Percentiles rank a stretch among this genome's conserved stretches.
Conservation (phyloP, 2,888 invertebrate species). For the Eupithecia pulchellata region DNA sequence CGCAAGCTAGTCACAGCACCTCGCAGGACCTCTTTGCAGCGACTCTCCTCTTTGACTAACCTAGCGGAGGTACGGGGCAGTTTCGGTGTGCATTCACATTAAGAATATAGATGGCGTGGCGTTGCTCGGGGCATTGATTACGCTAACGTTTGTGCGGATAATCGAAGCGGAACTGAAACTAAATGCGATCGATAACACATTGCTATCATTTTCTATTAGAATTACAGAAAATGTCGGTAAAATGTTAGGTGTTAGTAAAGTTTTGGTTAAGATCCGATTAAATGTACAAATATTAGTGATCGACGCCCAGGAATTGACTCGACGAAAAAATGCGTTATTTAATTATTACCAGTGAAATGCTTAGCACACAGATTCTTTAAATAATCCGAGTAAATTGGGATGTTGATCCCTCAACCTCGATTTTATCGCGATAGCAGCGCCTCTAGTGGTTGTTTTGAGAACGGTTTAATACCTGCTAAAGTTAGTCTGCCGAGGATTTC, state of each 20-base stretch:
- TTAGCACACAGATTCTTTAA: neutral
- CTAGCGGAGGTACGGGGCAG: constrained; percentile 80
- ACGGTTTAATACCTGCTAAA: neutral
- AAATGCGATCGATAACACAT: neutral
- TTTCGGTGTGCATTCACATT: constrained; percentile 68
- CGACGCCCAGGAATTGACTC: neutral
- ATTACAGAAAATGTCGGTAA: neutral
- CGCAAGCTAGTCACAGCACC: constrained; percentile 82
- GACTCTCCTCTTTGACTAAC: constrained; percentile 81
- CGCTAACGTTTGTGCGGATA: neutral
- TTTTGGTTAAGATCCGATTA: neutral
- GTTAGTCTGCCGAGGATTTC: no score
- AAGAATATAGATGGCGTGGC: constrained; percentile 23
- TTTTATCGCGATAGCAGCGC: neutral
- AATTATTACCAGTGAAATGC: neutral
- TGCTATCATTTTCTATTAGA: neutral
- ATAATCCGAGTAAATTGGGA: neutral
- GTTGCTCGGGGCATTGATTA: neutral
- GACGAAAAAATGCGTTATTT: neutral
- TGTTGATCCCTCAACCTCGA: neutral
- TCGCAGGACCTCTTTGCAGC: constrained; percentile 79
- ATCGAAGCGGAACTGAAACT: neutral
- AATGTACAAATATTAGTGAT: neutral
- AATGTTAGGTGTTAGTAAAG: neutral
- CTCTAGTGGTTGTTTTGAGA: neutral